A percentile compares a stretch with the other conserved stretches of the same genome.
These are phyloP conservation scores for Eupithecia centaureata DNA, from an alignment of 2,888 invertebrate genomes.

Conservation along the genomic window DNA sequence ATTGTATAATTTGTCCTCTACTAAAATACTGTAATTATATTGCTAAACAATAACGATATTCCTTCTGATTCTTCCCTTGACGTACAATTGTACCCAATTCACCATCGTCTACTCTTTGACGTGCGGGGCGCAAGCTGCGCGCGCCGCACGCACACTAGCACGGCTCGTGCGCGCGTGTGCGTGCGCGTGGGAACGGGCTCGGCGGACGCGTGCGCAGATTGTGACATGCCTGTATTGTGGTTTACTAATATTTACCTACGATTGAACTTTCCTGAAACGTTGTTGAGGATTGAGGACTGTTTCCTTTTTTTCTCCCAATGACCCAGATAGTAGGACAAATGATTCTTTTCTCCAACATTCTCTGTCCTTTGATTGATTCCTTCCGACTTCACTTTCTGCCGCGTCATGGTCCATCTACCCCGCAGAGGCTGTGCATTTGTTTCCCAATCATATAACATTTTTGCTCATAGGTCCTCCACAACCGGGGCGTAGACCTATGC, in stretches of 20 bases:
- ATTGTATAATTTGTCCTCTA: too few species aligned
- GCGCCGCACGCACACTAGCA: slow-evolving; percentile 60
- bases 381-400: not conserved
- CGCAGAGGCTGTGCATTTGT: not conserved
- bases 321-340: not conserved
- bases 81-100: not conserved
- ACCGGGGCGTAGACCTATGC: not conserved
- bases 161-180: slow-evolving; percentile 53
- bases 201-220: slow-evolving; percentile 77
- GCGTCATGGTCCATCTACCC: not conserved
- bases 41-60: not conserved
- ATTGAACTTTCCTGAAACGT: slow-evolving; percentile 29
- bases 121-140: slow-evolving; percentile 66
- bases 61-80: not conserved
- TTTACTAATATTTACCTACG: slow-evolving; percentile 35
- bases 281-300: not conserved
- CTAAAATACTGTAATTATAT: not conserved
- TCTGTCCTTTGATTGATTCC: not conserved
- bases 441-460: not conserved
- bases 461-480: not conserved
- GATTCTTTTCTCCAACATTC: not conserved
- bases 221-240: slow-evolving; percentile 74
- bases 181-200: slow-evolving; percentile 79
- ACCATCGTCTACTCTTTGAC: slow-evolving; percentile 53
- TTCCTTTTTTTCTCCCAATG: not conserved